Evolutionary conservation across 2,888 invertebrate species (phyloP).

Genomic region (Himalopsyche anomala): DNA sequence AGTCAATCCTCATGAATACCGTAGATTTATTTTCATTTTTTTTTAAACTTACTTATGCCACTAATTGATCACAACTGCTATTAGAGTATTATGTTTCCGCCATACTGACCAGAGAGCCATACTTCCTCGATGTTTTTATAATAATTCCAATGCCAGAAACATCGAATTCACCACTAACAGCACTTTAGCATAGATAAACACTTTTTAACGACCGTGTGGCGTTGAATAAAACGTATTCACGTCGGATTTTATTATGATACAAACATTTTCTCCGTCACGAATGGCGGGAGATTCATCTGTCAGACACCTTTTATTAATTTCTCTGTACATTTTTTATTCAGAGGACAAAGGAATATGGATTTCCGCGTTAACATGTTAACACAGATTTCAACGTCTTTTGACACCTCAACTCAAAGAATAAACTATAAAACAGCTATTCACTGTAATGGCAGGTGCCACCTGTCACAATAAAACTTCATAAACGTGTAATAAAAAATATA

Average conservation of each 20-base stretch:
- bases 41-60: background rate
- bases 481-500: too few relatives aligned
- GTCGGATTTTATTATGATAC: slow-evolving; percentile 29
- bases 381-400: too few relatives aligned
- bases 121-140: slow-evolving; percentile 27
- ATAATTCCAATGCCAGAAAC: slow-evolving; percentile 26
- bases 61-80: background rate
- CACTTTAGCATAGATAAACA: slow-evolving; percentile 16
- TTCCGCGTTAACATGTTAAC: too few relatives aligned
- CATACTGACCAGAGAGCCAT: background rate
- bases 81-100: background rate
- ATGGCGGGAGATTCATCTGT: slow-evolving; percentile 6
- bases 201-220: slow-evolving; percentile 6
- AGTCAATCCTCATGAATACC: too few relatives aligned
- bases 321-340: background rate
- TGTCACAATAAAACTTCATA: too few relatives aligned
- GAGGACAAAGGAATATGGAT: background rate
- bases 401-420: too few relatives aligned
- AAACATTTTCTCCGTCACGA: slow-evolving; percentile 11
- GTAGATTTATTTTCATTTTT: too few relatives aligned
- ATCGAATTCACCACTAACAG: slow-evolving; percentile 22
- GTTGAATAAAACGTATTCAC: background rate
- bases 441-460: too few relatives aligned
- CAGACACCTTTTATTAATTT: background rate
- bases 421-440: too few relatives aligned